A percentile compares a stretch with the other conserved stretches of the same genome.
These are phyloP conservation scores for Psilopsiagon aymara DNA, from an alignment of 2,113 vertebrate genomes.

Conservation along the genomic window DNA sequence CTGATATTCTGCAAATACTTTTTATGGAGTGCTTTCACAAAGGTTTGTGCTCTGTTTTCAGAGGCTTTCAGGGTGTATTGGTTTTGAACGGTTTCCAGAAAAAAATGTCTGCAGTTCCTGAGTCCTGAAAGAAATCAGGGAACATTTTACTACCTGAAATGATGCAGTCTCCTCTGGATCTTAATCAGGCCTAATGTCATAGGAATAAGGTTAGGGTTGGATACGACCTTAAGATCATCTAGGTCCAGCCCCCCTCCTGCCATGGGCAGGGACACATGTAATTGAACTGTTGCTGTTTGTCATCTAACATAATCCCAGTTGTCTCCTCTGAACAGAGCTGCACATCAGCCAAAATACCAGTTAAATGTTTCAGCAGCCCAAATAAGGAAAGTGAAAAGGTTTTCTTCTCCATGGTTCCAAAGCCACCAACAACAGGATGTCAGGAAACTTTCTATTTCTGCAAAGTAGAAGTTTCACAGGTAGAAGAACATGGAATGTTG, in stretches of 20 bases:
- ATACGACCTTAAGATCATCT: neutral
- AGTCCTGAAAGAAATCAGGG: neutral
- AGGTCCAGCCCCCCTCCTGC: neutral
- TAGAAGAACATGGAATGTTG: neutral
- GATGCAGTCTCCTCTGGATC: neutral
- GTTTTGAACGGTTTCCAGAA: neutral
- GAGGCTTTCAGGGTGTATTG: neutral
- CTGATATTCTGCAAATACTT: constrained; percentile 22
- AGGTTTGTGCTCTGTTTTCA: neutral
- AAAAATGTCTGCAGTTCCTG: neutral
- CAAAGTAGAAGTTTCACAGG: neutral
- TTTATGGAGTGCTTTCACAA: neutral
- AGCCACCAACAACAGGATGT: neutral
- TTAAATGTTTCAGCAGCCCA: neutral
- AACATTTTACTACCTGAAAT: neutral
- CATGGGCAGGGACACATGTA: neutral
- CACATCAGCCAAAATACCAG: neutral
- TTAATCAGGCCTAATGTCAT: neutral
- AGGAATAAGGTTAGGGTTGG: neutral
- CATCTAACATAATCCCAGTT: neutral
- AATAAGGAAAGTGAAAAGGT: neutral
- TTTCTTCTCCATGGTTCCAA: neutral
- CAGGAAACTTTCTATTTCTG: neutral
- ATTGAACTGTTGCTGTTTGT: neutral
- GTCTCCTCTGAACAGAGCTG: neutral